Conservation (phyloP, 2,888 invertebrate genomes). For the Choreutis nemorana region DNA sequence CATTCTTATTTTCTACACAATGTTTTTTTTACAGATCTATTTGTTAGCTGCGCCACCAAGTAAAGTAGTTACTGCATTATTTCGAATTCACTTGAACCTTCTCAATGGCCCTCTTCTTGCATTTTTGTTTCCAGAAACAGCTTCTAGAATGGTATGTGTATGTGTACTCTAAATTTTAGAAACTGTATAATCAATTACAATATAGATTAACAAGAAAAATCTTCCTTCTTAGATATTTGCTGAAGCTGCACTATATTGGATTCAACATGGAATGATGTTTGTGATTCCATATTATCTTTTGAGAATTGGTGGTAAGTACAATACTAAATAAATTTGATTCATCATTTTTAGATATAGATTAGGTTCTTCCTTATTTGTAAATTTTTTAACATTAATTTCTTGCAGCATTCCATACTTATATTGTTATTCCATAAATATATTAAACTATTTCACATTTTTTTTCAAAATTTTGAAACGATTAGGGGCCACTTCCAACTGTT, state of each 20-base stretch:
- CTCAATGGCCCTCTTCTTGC: slow-evolving; percentile 94
- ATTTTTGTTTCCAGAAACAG: slow-evolving; percentile 92
- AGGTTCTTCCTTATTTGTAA: slow-evolving; percentile 6
- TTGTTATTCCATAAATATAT: no score
- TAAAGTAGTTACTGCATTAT: slow-evolving; percentile 80
- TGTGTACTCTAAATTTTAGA: not conserved
- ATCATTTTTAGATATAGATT: slow-evolving; percentile 1
- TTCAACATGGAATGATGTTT: slow-evolving; percentile 95
- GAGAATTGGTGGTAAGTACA: slow-evolving; percentile 79
- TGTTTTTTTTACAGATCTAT: slow-evolving; percentile 82
- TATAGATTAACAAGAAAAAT: slow-evolving; percentile 1
- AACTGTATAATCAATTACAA: slow-evolving; percentile 9
- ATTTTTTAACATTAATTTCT: slow-evolving; percentile 3
- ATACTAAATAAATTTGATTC: not conserved
- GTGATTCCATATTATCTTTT: slow-evolving; percentile 93
- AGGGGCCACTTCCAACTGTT: no score
- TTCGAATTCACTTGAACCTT: slow-evolving; percentile 91
- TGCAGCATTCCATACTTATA: no score
- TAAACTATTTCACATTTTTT: no score
- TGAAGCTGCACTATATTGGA: slow-evolving; percentile 93
- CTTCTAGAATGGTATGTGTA: slow-evolving; percentile 82
- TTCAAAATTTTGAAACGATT: no score
- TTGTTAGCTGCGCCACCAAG: slow-evolving; percentile 87
- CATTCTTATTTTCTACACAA: slow-evolving; percentile 2
- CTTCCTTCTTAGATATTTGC: slow-evolving; percentile 77